Percentiles rank a stretch among this genome's conserved stretches.
phyloP scores from a whole-genome alignment of 2,888 invertebrate genomes.

The Clistopyga incitator region DNA sequence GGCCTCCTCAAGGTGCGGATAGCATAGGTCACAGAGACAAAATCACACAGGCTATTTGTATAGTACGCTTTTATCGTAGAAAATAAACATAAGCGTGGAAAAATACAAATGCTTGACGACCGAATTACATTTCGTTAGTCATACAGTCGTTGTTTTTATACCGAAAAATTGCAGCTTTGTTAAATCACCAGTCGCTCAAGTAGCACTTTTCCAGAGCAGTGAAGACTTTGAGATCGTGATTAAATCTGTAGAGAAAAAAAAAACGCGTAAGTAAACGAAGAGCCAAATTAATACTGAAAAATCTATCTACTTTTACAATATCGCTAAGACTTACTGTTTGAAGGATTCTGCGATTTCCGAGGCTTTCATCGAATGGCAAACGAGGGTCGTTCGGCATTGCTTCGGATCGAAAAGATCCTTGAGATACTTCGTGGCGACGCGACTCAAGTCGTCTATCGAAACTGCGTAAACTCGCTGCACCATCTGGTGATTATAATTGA shows the following conservation, averaged over 20 bases:
- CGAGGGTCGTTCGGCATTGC: conserved; percentile 88
- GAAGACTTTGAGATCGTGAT: conserved; percentile 86
- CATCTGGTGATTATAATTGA: conserved; percentile 89
- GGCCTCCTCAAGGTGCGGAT: not conserved
- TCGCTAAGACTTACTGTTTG: conserved; percentile 86
- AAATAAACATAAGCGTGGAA: conserved; percentile 51
- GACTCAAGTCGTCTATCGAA: conserved; percentile 87
- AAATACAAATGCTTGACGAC: conserved; percentile 49
- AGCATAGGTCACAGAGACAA: not conserved
- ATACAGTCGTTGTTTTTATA: conserved; percentile 41
- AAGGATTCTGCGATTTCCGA: conserved; percentile 88
- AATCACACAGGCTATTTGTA: not conserved
- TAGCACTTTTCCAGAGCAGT: conserved; percentile 88
- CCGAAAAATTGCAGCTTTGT: not conserved
- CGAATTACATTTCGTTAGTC: conserved; percentile 22
- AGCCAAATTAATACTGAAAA: not conserved
- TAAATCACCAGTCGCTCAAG: conserved; percentile 85
- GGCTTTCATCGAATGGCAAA: conserved; percentile 92
- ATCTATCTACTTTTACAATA: not conserved
- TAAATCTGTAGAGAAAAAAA: conserved; percentile 85
- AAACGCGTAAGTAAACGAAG: not conserved
- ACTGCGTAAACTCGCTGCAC: conserved; percentile 89
- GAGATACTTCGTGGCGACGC: conserved; percentile 90
- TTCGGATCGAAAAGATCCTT: conserved; percentile 88
- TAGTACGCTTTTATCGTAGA: conserved; percentile 42